These are phyloP conservation scores for Scaptodrosophila lebanonensis DNA, from an alignment of 1,140 invertebrate species.

Conservation along the genomic window DNA sequence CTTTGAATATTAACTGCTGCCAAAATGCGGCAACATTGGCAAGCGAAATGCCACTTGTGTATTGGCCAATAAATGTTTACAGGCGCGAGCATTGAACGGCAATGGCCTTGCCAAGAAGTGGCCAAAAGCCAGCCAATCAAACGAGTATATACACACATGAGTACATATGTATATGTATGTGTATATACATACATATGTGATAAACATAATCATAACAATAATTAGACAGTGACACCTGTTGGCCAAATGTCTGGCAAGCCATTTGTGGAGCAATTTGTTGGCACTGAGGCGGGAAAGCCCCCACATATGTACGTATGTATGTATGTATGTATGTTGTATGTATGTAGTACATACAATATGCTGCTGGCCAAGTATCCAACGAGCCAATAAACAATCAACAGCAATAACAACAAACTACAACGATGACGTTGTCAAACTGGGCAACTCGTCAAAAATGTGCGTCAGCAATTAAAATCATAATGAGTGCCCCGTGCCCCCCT, in stretches of 20 bases:
- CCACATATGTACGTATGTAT: background rate
- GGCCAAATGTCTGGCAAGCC: constrained; percentile 47
- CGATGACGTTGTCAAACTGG: constrained; percentile 62
- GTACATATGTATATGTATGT: constrained; percentile 2
- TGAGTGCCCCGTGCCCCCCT: constrained; percentile 64
- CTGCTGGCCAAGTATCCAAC: constrained; percentile 65
- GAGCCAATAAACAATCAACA: constrained; percentile 14
- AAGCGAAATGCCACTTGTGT: constrained; percentile 45
- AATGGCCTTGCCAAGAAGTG: constrained; percentile 44
- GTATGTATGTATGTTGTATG: background rate
- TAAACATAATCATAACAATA: constrained; percentile 57
- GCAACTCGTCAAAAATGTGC: constrained; percentile 73
- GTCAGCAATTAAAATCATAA: constrained; percentile 76
- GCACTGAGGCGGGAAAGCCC: background rate
- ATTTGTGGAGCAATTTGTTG: constrained; percentile 6
- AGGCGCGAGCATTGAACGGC: constrained; percentile 49
- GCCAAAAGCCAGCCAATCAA: constrained; percentile 60
- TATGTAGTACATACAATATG: background rate
- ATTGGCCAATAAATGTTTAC: constrained; percentile 75
- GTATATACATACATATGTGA: constrained; percentile 19
- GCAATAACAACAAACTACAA: constrained; percentile 23
- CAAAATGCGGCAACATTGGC: constrained; percentile 39
- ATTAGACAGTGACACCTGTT: constrained; percentile 67
- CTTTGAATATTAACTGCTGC: constrained; percentile 70
- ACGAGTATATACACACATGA: constrained; percentile 40